phyloP scores from a whole-genome alignment of 2,888 invertebrate genomes.

The Phengaris arion region DNA sequence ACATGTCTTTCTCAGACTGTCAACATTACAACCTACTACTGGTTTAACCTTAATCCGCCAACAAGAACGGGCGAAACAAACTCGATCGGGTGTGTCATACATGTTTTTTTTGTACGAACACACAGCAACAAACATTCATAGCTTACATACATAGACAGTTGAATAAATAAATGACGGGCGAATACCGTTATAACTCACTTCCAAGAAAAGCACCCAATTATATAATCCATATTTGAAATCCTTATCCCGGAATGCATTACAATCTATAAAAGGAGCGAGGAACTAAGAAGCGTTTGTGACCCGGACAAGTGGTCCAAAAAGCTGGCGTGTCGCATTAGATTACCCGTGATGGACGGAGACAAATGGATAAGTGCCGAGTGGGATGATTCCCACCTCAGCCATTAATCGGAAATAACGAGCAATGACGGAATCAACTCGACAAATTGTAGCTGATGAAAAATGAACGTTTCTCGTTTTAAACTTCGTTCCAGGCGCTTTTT shows the following conservation, averaged over 20 bases:
- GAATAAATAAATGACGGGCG: background rate
- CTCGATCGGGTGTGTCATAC: background rate
- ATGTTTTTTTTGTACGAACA: background rate
- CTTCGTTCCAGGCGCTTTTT: background rate
- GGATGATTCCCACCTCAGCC: slow-evolving; percentile 56
- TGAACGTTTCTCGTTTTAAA: background rate
- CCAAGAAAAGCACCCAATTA: background rate
- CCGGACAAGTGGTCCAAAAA: slow-evolving; percentile 74
- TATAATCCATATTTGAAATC: background rate
- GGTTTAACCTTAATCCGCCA: too few relatives aligned
- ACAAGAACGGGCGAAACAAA: too few relatives aligned
- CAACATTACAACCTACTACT: too few relatives aligned
- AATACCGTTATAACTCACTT: background rate
- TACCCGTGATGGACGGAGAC: slow-evolving; percentile 76
- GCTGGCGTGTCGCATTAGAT: slow-evolving; percentile 78
- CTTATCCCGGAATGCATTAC: slow-evolving; percentile 63
- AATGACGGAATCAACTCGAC: slow-evolving; percentile 53
- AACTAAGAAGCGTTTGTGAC: slow-evolving; percentile 55
- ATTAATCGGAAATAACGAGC: slow-evolving; percentile 61
- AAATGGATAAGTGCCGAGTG: slow-evolving; percentile 77
- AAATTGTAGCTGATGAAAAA: background rate
- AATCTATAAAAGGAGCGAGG: slow-evolving; percentile 31
- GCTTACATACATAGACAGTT: background rate
- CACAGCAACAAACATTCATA: background rate
- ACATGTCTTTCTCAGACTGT: too few relatives aligned